These are phyloP conservation scores for Pholis gunnellus DNA, from an alignment of 2,113 vertebrate species.

Conservation along the genomic window DNA sequence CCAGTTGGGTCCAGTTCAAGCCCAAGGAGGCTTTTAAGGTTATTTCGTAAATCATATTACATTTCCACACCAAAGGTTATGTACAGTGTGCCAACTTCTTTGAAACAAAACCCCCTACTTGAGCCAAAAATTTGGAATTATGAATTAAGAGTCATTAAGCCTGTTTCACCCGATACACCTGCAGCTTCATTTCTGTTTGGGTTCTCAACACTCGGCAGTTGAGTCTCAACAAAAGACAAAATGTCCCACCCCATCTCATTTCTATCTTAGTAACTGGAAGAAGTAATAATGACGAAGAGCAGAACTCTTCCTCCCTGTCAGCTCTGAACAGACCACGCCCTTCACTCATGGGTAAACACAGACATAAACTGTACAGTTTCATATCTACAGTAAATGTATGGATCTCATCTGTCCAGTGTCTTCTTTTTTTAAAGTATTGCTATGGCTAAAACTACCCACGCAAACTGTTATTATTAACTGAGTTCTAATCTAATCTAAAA, in stretches of 20 bases:
- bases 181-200: neutral
- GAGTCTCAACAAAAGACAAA: neutral
- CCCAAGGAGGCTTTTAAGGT: neutral
- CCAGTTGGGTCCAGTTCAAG: neutral
- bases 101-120: neutral
- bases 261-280: neutral
- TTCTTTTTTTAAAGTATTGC: neutral
- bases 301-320: conserved; percentile 7
- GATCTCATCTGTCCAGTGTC: neutral
- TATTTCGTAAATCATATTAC: neutral
- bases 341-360: neutral
- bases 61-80: neutral
- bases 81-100: neutral
- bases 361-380: neutral
- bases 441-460: too few relatives aligned
- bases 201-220: neutral
- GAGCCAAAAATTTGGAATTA: neutral
- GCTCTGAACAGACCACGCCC: neutral
- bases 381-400: neutral
- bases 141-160: neutral
- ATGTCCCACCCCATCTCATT: neutral
- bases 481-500: too few relatives aligned
- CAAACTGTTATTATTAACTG: too few relatives aligned
- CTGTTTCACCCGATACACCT: neutral
- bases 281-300: neutral